phyloP scores from a whole-genome alignment of 2,113 vertebrate genomes.

The Porphyrio hochstetteri region DNA sequence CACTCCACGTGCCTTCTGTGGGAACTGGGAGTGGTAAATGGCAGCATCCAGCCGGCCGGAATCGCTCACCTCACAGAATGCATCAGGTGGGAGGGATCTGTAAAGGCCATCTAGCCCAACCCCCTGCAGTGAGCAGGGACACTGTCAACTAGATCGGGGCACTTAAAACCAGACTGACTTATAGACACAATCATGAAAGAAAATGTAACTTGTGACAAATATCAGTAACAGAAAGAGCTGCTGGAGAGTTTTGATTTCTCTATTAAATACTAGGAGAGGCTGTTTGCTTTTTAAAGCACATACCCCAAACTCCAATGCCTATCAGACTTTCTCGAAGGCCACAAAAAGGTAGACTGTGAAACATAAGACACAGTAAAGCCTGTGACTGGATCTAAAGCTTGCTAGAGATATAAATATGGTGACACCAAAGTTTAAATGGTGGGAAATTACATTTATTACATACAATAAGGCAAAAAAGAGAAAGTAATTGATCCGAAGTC shows the following conservation, averaged over 20 bases:
- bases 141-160: no score
- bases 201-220: not conserved
- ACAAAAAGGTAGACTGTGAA: not conserved
- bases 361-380: not conserved
- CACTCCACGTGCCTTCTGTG: conserved; percentile 66
- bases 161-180: no score
- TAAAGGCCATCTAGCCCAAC: no score
- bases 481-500: not conserved
- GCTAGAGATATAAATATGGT: not conserved
- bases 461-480: not conserved
- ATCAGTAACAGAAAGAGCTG: not conserved
- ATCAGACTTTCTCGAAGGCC: not conserved
- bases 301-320: not conserved
- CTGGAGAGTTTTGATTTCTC: not conserved
- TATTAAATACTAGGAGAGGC: not conserved
- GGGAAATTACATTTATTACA: not conserved
- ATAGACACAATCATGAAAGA: not conserved
- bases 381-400: not conserved
- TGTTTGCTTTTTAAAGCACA: not conserved
- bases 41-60: no score
- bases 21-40: conserved; percentile 67
- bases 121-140: no score
- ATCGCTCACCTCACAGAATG: no score
- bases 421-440: not conserved
- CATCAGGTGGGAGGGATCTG: no score